Base-by-base conservation (phyloP, 2,888 invertebrate genomes). In the Lepeophtheirus nordmannii region DNA sequence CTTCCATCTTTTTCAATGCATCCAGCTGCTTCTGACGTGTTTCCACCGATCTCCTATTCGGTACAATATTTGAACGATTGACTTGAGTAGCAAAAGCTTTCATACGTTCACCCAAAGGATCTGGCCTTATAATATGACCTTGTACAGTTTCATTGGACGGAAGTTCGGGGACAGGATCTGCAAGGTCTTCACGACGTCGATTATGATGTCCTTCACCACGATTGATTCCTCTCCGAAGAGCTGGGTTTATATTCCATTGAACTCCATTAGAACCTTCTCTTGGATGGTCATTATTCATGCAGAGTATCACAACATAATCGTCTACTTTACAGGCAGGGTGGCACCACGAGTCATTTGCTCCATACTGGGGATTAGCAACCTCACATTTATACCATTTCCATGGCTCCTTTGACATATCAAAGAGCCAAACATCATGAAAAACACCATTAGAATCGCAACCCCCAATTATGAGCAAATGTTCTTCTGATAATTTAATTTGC, bases 281-380 rank as follows among this genome's bases (percentile, higher is more conserved):
- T 1, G 40, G 30, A 38, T 40, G 41, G n/a, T 3, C 14, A 17
- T 22, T 60, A 10, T 38, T 23, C 60, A 38, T 63, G 7, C 63
- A 37, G 12, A 87, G 84, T 41, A 89, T 83, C 69, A 89, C 80
- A 75, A 85, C 85, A 71, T 87, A 83, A 67, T 85, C 86, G 71
- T 71, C 72, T 76, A 84, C 84, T 77, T 82, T 85, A 75, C 91
- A 91, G 62, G 89, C 90, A 67, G 91, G 90, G 78, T 92, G 90
- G 75, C 90, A 91, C 89, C 92, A 92, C 74, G 92, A 85, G 73
- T 89, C 87, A 1, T 86, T 84, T 30, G 92, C 86, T 57, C 86
- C 85, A 80, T 85, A 84, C 72, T 86, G 84, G 70, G 83, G 82
- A 73, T 88, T 86, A 69, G 81, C 80, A 38, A 93, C 83, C 68